A percentile compares a stretch with the other conserved stretches of the same genome.
These are phyloP conservation scores for Coptodon bakossiorum DNA, from an alignment of 2,113 vertebrate species.

Conservation along the genomic window DNA sequence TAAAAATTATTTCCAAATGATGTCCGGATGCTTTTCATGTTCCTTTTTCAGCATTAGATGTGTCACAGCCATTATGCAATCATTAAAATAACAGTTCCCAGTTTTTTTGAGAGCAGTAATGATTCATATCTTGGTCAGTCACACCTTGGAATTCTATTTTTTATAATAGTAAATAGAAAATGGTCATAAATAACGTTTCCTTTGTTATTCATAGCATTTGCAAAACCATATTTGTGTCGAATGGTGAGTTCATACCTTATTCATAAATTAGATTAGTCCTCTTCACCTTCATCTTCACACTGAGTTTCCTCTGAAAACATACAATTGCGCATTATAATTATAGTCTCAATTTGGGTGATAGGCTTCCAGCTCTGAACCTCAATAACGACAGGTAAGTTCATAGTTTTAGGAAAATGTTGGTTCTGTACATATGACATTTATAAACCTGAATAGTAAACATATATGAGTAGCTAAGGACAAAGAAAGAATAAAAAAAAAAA, in stretches of 20 bases:
- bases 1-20: slow-evolving; percentile 7
- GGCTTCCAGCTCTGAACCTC: background rate
- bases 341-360: background rate
- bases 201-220: background rate
- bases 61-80: background rate
- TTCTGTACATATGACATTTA: background rate
- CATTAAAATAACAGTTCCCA: background rate
- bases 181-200: background rate
- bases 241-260: background rate
- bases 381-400: background rate
- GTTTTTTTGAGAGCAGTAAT: background rate
- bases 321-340: background rate
- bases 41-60: background rate
- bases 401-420: background rate
- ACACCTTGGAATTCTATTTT: background rate
- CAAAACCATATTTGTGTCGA: background rate
- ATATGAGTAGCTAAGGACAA: background rate
- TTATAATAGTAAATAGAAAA: background rate
- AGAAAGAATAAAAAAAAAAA: accelerated
- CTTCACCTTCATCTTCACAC: background rate
- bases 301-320: background rate
- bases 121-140: background rate
- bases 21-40: background rate
- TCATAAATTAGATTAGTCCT: background rate
- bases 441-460: background rate